Evolutionary conservation across 1,140 invertebrate genomes (phyloP).

Genomic region (Papilio machaon): DNA sequence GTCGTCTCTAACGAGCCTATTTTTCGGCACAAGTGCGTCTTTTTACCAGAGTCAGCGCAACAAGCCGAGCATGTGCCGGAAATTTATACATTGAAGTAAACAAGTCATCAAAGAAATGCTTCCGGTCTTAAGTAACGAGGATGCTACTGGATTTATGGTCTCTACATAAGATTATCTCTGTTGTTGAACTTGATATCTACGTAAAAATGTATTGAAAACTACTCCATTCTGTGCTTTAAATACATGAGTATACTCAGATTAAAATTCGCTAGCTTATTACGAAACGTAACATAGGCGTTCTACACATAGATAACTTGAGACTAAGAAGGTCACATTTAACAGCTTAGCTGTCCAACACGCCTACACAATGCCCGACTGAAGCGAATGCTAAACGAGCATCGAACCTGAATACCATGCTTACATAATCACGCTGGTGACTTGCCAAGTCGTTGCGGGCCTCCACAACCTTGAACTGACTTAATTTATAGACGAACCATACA

Average conservation of each 20-base stretch:
- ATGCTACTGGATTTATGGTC: conserved; percentile 27
- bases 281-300: background rate
- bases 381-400: background rate
- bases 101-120: conserved; percentile 35
- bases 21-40: conserved; percentile 40
- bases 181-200: background rate
- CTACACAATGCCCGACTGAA: background rate
- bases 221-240: background rate
- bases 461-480: conserved; percentile 67
- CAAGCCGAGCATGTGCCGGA: conserved; percentile 28
- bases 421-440: conserved; percentile 55
- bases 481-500: conserved; percentile 1
- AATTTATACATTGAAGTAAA: conserved; percentile 36
- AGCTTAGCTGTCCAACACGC: conserved; percentile 13
- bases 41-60: background rate
- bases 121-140: conserved; percentile 17
- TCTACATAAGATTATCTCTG: background rate
- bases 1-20: conserved; percentile 52
- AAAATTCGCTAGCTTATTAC: background rate
- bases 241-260: background rate
- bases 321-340: conserved; percentile 13
- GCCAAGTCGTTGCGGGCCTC: conserved; percentile 70
- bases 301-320: background rate
- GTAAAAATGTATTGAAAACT: background rate
- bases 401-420: conserved; percentile 36